phyloP scores from a whole-genome alignment of 37 sponge, comb jelly and placozoan genomes.

The Chondrosia reniformis region DNA sequence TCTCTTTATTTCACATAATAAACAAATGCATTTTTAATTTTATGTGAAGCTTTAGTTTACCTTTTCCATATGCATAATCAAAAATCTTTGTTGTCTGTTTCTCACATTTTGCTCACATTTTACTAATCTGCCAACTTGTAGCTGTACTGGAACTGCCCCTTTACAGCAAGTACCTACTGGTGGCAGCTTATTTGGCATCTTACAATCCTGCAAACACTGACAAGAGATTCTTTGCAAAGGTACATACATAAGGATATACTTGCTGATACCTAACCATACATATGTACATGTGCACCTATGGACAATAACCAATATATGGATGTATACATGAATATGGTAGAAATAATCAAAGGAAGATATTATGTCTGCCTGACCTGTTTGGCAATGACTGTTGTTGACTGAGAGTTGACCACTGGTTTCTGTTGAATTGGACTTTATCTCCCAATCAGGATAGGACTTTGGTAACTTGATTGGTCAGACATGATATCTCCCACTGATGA shows the following conservation, averaged over 20 bases:
- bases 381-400: no score
- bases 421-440: no score
- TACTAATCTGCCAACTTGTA: not conserved
- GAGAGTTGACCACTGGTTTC: no score
- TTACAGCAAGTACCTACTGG: constrained; percentile 51
- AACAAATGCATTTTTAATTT: no score
- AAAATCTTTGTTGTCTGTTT: not conserved
- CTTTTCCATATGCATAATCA: not conserved
- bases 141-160: constrained; percentile 48
- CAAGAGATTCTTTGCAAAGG: constrained; percentile 74
- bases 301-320: not conserved
- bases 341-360: no score
- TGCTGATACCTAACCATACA: not conserved
- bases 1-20: no score
- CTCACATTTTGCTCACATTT: not conserved
- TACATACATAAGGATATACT: not conserved
- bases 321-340: not conserved
- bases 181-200: constrained; percentile 72
- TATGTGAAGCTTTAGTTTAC: no score
- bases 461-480: no score
- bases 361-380: no score
- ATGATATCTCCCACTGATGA: no score
- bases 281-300: not conserved
- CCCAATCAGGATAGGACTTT: no score
- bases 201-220: constrained; percentile 75